Base-by-base conservation (phyloP, 2,888 invertebrate genomes). In the Listrodromus nycthemerus region DNA sequence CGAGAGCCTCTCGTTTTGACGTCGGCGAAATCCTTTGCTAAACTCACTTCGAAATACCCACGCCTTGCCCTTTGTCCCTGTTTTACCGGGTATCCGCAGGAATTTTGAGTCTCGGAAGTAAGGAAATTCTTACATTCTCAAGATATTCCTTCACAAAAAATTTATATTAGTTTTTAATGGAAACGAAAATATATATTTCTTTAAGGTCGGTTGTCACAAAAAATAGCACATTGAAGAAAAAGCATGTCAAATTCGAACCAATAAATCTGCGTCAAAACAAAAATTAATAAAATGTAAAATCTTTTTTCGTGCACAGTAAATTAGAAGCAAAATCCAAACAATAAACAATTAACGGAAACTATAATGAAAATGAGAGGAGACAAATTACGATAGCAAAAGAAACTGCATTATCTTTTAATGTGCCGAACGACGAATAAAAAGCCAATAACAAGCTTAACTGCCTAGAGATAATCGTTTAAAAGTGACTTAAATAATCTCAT, bases 1-100 rank as follows among this genome's bases (percentile, higher is more conserved):
- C 70, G 8, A n/a, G 58, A 33, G 45, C 70, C 48, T 83, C 80
- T 80, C 71, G 76, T 71, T 79, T 76, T 75, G 74, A 83, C 79
- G 79, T 79, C 83, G 75, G 83, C 83, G 66, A 83, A 79, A 61
- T 75, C 71, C 80, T 83, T 83, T 79, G 66, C 65, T 10, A 69
- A 55, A 66, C 16, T 52, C 63, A 21, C 61, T 52, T 33, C 58
- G 33, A 66, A 63, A 50, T 71, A 70, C 55, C 52, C 66, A 75
- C 41, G 50, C 41, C 65, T 74, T 37, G 5, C 45, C 76, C 76
- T 67, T 71, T 37, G 41, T n/a, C 50, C 58, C 30, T 48, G 50
- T 71, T 76, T 71, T 55, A 33, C 24, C 24, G 8, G 27, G 16
- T 16, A 61, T 16, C 27, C 16, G 61, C 76, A 50, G 71, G 76